Evolutionary conservation across 2,797 vertebrate genomes (phyloP), one percentile per base, ranked within the genome.

Genomic region (Trachurus trachurus): DNA sequence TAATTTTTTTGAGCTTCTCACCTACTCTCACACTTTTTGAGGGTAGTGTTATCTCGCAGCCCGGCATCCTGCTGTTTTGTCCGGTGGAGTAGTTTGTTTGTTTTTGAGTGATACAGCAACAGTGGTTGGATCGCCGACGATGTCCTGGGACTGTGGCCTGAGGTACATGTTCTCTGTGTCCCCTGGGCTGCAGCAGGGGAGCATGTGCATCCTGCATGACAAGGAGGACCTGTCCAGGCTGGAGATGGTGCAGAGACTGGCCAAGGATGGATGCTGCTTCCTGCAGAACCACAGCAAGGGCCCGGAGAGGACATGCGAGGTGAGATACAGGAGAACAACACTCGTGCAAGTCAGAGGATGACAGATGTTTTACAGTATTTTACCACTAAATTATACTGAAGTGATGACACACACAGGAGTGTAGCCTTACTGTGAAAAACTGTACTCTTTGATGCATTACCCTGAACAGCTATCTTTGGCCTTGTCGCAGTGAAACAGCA

Each of bases 131-230:
- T 8, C 7, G 34, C 34, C 22, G 3, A 54, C 71, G 83, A 98
- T 99, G 97, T 97, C 97, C 90, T 99, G 97, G 97, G 98, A 98
- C 49, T 98, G 98, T 91, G 98, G 98, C 89, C 96, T 99, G 89
- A 97, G 93, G 94, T 97, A 97, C 92, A 93, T 99, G 84, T 99
- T 99, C 86, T 95, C 97, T 87, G 94, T 97, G 88, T 92, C 98
- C 91, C 96, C 97, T 86, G 96, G 93, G 71, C 91, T 98, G 85
- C 97, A 98, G 96, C 97, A 85, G 88, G 95, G 87, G 88, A 96
- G 80, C 66, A 94, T 96, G 87, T 96, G 97, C 93, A 96, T 95
- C 77, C 92, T 97, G 77, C 96, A 95, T 58, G 96, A 96, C 83
- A 96, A 95, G 92, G 97, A 99, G 91, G 97, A 98, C 78, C 89